phyloP scores from a whole-genome alignment of 2,113 vertebrate genomes.

The Cyanistes caeruleus region DNA sequence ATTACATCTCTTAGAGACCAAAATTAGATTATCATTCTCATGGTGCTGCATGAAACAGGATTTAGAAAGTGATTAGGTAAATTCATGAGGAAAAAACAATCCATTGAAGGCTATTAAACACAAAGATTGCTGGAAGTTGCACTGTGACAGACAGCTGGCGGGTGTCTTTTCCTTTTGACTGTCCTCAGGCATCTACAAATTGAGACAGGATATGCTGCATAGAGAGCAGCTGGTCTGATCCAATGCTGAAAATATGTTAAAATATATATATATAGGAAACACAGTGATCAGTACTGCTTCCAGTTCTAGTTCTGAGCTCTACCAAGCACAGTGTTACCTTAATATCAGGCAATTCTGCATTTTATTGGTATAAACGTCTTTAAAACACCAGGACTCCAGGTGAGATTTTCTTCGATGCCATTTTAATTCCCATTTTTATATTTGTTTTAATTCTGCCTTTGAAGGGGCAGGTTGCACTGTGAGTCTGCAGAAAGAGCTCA shows the following conservation, averaged over 20 bases:
- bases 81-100: background rate
- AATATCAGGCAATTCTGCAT: background rate
- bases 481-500: background rate
- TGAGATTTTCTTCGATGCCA: background rate
- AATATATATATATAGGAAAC: background rate
- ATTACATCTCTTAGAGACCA: background rate
- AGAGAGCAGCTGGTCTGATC: background rate
- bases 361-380: background rate
- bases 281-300: background rate
- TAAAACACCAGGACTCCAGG: background rate
- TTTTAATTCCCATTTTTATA: background rate
- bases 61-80: constrained; percentile 38
- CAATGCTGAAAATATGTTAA: background rate
- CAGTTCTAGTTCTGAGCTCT: background rate
- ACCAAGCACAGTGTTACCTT: background rate
- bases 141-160: background rate
- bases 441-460: background rate
- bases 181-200: background rate
- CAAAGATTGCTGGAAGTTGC: background rate
- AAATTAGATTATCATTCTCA: constrained; percentile 36
- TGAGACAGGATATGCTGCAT: background rate
- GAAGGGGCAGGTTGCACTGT: background rate
- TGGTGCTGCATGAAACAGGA: constrained; percentile 29
- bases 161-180: background rate
- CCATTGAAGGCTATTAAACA: background rate